Evolutionary conservation across 2,797 vertebrate species (phyloP), one percentile per base, ranked within the genome.

Genomic region (Alcedo quadribrachys): DNA sequence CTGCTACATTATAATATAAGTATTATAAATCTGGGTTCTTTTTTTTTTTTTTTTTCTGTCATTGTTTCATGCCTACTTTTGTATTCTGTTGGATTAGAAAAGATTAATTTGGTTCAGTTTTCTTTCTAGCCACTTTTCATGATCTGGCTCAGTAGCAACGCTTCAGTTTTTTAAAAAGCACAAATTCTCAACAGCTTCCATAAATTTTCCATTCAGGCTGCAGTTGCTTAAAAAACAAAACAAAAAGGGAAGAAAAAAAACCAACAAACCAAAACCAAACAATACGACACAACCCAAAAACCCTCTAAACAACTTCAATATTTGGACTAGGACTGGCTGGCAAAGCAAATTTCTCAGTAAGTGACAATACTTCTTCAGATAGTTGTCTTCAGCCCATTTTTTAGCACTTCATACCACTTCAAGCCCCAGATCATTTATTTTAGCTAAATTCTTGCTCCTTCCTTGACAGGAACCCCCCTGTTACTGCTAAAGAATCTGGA

Each of bases 301-400:
- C 67, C 37, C 37, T 35, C 43, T 67, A 77, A 93, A 85, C 60
- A 73, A 85, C 37, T 81, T 86, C 90, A 96, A 89, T 94, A 90
- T 89, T 91, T 94, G 88, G 88, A 87, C 48, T 86, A 83, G 67
- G 9, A 82, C 71, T 95, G 91, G 60, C 76, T 94, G 58, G 93
- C 84, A 96, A 75, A 87, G 43, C 69, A 86, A 80, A 74, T 87
- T 82, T 91, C 81, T 92, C 84, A 87, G 86, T 80, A 95, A 96
- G 78, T 89, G 90, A 94, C 91, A 94, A 93, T 84, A 90, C 91
- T 87, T 95, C 71, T 61, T 94, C 79, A 85, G 28, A 90, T 27
- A 75, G 81, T 69, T 93, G 78, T 92, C 81, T 90, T 92, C 91
- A 95, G 79, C 84, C 66, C 90, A 85, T 92, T 94, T 95, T 94